Conservation (phyloP, 2,888 invertebrate genomes). For the Liodrosophila aerea region DNA sequence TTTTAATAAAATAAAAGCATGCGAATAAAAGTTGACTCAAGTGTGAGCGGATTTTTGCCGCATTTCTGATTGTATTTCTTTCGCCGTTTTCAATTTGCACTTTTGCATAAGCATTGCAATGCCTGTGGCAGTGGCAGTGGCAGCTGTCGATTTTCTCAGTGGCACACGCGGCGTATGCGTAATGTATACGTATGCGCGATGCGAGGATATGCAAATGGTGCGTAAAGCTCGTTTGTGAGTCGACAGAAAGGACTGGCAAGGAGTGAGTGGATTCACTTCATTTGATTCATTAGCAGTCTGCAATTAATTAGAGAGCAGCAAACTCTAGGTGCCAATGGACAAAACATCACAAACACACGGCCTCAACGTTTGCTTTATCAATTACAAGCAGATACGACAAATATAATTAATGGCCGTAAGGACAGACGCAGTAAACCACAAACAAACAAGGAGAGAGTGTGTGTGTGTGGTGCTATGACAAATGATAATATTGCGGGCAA, state of each 20-base stretch:
- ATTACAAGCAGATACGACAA: conserved; percentile 25
- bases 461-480: conserved; percentile 32
- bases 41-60: conserved; percentile 8
- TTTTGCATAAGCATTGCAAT: conserved; percentile 44
- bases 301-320: conserved; percentile 33
- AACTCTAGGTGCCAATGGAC: conserved; percentile 6
- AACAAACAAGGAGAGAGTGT: not conserved
- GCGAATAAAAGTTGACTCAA: conserved; percentile 14
- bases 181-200: too few species aligned
- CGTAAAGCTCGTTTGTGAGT: conserved; percentile 7
- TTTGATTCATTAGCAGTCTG: conserved; percentile 31
- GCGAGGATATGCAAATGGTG: conserved; percentile 41
- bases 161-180: conserved; percentile 40
- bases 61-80: conserved; percentile 15
- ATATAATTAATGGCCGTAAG: conserved; percentile 56
- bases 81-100: conserved; percentile 25
- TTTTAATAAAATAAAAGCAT: conserved; percentile 32
- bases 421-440: not conserved
- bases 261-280: conserved; percentile 16
- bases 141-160: conserved; percentile 36
- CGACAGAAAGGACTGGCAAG: not conserved
- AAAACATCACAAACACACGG: conserved; percentile 7
- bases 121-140: not conserved
- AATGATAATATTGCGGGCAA: conserved; percentile 48
- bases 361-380: conserved; percentile 35